phyloP scores from a whole-genome alignment of 2,113 vertebrate genomes.

The Casuarius casuarius region DNA sequence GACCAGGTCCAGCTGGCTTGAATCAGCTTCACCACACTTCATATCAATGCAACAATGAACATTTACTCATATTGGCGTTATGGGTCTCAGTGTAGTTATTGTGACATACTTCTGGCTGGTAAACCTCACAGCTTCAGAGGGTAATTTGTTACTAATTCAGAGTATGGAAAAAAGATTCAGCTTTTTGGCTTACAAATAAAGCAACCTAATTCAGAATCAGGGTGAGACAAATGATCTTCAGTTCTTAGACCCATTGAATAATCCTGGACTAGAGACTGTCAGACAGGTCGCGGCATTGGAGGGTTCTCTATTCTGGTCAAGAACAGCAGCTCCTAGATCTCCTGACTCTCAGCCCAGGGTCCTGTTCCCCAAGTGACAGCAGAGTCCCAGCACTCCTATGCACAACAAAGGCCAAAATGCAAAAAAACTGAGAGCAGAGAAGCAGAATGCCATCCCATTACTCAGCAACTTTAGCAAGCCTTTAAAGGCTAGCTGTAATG shows the following conservation, averaged over 20 bases:
- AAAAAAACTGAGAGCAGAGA: background rate
- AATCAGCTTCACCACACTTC: conserved; percentile 25
- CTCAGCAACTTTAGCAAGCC: background rate
- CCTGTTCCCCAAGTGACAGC: background rate
- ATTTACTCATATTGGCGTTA: background rate
- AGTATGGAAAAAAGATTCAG: background rate
- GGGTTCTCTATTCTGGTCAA: background rate
- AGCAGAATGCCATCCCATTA: background rate
- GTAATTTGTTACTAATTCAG: background rate
- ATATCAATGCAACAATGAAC: conserved; percentile 16
- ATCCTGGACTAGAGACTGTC: background rate
- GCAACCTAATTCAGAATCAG: conserved; percentile 4
- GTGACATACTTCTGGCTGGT: background rate
- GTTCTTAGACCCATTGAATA: background rate
- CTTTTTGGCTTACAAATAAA: conserved; percentile 16
- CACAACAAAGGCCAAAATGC: background rate
- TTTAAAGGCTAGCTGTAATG: background rate
- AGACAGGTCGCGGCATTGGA: background rate
- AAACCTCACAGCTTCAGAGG: background rate
- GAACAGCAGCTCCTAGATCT: background rate
- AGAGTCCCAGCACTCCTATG: background rate
- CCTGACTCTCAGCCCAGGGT: background rate
- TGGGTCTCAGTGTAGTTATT: background rate
- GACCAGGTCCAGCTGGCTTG: conserved; percentile 36
- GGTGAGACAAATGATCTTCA: conserved; percentile 4